Percentiles rank a stretch among this genome's conserved stretches.
phyloP scores from a whole-genome alignment of 2,113 vertebrate species.

The Stercorarius parasiticus region DNA sequence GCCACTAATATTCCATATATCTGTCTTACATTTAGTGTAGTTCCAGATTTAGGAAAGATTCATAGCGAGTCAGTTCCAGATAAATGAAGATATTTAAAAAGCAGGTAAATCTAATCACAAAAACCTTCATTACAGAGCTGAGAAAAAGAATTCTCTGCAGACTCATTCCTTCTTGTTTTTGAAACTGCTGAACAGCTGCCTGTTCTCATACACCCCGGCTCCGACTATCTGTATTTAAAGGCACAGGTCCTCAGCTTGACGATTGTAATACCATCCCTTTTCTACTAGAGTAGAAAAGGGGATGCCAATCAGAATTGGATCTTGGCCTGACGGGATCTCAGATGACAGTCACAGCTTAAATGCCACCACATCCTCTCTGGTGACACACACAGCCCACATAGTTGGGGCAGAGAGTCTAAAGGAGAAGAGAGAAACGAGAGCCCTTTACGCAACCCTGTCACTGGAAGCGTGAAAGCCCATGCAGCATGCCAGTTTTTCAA shows the following conservation, averaged over 20 bases:
- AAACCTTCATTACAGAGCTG: neutral
- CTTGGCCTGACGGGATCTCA: neutral
- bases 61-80: neutral
- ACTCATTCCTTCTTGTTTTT: neutral
- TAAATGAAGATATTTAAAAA: neutral
- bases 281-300: neutral
- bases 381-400: neutral
- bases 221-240: neutral
- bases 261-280: accelerated
- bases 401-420: neutral
- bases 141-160: neutral
- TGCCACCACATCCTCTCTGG: neutral
- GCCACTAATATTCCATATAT: neutral
- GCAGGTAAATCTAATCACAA: neutral
- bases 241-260: neutral
- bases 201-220: neutral
- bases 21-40: neutral
- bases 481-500: neutral
- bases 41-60: neutral
- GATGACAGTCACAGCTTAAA: neutral
- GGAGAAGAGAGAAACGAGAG: neutral
- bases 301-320: neutral
- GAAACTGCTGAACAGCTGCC: neutral
- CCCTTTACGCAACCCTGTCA: neutral
- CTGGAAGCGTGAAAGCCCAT: accelerated